These are phyloP conservation scores for Zenarchopterus dispar DNA, from an alignment of 2,797 vertebrate genomes.

Conservation along the genomic window DNA sequence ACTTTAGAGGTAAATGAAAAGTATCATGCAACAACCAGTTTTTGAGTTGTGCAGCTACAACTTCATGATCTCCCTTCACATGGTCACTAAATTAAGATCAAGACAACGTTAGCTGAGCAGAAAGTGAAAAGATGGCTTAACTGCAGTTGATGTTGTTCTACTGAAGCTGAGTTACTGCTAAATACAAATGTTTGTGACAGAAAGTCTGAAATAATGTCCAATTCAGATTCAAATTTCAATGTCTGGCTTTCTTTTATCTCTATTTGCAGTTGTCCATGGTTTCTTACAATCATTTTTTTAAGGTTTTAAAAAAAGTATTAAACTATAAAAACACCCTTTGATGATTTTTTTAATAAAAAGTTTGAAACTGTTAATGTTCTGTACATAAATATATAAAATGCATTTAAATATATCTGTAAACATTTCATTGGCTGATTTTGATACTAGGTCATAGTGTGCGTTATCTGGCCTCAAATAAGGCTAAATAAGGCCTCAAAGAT, in stretches of 20 bases:
- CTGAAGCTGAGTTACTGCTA: too few relatives aligned
- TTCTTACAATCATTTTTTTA: too few relatives aligned
- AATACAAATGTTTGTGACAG: too few relatives aligned
- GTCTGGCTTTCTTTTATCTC: too few relatives aligned
- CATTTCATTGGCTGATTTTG: conserved; percentile 23
- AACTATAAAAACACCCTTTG: neutral
- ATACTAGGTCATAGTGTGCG: conserved; percentile 2
- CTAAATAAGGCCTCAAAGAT: conserved; percentile 6
- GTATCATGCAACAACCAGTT: too few relatives aligned
- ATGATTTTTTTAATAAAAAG: conserved; percentile 49
- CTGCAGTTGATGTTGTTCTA: too few relatives aligned
- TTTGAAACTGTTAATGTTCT: conserved; percentile 32
- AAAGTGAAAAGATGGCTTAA: neutral
- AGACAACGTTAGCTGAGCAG: neutral
- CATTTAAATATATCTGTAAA: conserved; percentile 59
- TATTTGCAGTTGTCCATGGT: too few relatives aligned
- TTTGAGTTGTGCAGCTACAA: too few relatives aligned
- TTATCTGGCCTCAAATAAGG: conserved; percentile 19
- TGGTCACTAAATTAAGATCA: neutral
- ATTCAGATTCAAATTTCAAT: neutral
- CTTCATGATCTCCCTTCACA: too few relatives aligned
- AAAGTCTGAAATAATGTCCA: neutral
- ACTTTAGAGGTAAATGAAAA: too few relatives aligned
- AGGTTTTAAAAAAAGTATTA: too few relatives aligned
- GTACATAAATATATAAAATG: conserved; percentile 51